Conservation (phyloP, 1,140 invertebrate species). For the Radopholus similis region DNA sequence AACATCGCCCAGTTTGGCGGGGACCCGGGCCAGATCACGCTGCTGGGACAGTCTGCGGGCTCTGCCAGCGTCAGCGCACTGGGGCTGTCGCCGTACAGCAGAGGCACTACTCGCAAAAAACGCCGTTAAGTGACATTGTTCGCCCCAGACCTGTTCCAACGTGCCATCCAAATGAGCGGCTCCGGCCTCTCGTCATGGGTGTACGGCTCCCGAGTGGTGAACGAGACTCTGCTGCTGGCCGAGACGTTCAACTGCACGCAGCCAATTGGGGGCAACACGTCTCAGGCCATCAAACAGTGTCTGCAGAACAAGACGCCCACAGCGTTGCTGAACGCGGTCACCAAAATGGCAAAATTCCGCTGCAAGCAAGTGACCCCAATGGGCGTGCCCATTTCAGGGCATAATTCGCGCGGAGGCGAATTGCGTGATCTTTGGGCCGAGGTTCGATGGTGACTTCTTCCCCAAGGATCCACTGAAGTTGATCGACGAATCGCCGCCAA, state of each 20-base stretch:
- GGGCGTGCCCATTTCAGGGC: not conserved
- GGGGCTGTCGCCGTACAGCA: conserved; percentile 5
- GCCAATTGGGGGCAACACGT: too few species aligned
- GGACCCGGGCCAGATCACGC: conserved; percentile 5
- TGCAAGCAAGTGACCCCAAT: not conserved
- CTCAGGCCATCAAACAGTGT: not conserved
- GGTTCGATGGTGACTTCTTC: too few species aligned
- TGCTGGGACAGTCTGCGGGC: conserved; percentile 4
- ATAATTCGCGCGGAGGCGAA: conserved; percentile 33
- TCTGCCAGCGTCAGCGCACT: conserved; percentile 5
- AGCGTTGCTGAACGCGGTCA: not conserved
- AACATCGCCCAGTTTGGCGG: conserved; percentile 14
- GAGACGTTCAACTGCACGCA: not conserved
- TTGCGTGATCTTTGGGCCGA: too few species aligned
- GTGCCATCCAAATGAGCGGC: conserved; percentile 20
- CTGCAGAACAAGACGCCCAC: not conserved
- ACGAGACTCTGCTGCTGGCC: not conserved
- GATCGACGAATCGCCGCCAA: conserved; percentile 13
- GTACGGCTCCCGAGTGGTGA: not conserved
- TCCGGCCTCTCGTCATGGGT: not conserved
- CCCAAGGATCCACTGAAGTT: conserved; percentile 25
- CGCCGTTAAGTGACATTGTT: too few species aligned
- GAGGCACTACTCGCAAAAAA: too few species aligned
- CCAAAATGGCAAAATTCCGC: not conserved
- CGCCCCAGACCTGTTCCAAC: conserved; percentile 13